Conservation (phyloP, 2,888 invertebrate species). For the Dryadula phaetusa region DNA sequence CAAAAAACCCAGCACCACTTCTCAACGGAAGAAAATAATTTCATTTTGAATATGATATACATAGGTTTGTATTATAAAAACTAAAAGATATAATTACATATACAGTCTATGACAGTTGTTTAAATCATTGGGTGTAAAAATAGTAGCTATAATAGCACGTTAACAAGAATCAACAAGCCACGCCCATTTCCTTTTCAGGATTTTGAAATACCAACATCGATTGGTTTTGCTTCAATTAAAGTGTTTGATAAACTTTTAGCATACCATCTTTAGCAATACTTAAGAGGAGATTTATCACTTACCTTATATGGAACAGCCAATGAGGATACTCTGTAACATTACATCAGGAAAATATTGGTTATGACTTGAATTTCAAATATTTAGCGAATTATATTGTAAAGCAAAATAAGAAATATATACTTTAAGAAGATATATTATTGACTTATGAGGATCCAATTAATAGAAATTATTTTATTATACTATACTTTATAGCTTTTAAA, state of each 20-base stretch:
- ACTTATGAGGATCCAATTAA: too few relatives aligned
- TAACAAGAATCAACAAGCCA: conserved; percentile 42
- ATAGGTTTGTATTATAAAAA: background rate
- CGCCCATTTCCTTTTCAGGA: conserved; percentile 66
- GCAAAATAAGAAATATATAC: too few relatives aligned
- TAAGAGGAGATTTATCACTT: conserved; percentile 42
- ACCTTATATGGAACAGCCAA: conserved; percentile 52
- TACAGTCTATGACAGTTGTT: background rate
- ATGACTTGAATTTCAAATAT: background rate
- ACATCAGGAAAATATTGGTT: conserved; percentile 27
- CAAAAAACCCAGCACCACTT: too few relatives aligned
- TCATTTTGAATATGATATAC: too few relatives aligned
- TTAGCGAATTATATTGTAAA: background rate
- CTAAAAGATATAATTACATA: background rate
- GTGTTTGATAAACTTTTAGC: conserved; percentile 56
- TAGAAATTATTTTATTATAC: too few relatives aligned
- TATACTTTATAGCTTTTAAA: too few relatives aligned
- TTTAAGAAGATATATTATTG: too few relatives aligned
- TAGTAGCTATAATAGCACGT: conserved; percentile 10
- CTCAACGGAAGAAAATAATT: too few relatives aligned
- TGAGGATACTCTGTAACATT: conserved; percentile 25
- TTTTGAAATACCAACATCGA: conserved; percentile 47
- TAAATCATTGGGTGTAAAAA: background rate
- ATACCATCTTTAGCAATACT: conserved; percentile 57
- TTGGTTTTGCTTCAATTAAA: conserved; percentile 46